A percentile compares a stretch with the other conserved stretches of the same genome.
phyloP scores from a whole-genome alignment of 2,113 vertebrate genomes.

The Xyrauchen texanus region DNA sequence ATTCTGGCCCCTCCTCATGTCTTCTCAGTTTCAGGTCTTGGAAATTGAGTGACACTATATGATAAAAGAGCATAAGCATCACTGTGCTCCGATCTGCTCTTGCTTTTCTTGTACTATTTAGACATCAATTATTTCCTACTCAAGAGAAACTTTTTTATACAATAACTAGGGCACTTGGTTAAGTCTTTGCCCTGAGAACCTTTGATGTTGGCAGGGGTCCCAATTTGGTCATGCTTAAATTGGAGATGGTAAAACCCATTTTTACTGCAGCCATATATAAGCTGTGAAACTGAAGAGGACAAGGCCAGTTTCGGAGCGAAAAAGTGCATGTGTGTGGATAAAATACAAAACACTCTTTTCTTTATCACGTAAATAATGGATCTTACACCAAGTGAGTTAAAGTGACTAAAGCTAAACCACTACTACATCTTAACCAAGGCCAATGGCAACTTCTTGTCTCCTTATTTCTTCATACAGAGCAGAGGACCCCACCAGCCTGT shows the following conservation, averaged over 20 bases:
- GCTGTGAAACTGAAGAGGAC: slow-evolving; percentile 55
- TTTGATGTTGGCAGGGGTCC: slow-evolving; percentile 59
- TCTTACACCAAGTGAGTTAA: neutral
- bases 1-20: slow-evolving; percentile 27
- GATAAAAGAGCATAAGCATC: slow-evolving; percentile 37
- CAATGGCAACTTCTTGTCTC: neutral
- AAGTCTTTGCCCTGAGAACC: slow-evolving; percentile 43
- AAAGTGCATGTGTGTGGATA: slow-evolving; percentile 21
- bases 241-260: slow-evolving; percentile 71
- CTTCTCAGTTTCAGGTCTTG: slow-evolving; percentile 39
- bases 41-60: slow-evolving; percentile 50
- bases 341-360: neutral
- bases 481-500: slow-evolving; percentile 64
- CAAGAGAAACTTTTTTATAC: slow-evolving; percentile 39
- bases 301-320: slow-evolving; percentile 43
- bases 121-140: slow-evolving; percentile 17
- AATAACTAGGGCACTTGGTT: slow-evolving; percentile 37
- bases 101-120: slow-evolving; percentile 1
- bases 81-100: slow-evolving; percentile 9
- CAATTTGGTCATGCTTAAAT: slow-evolving; percentile 64
- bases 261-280: slow-evolving; percentile 65
- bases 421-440: neutral
- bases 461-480: slow-evolving; percentile 42
- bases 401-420: neutral
- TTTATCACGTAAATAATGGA: neutral